Conservation (phyloP, 2,797 vertebrate species). For the Onychomys arenicola region DNA sequence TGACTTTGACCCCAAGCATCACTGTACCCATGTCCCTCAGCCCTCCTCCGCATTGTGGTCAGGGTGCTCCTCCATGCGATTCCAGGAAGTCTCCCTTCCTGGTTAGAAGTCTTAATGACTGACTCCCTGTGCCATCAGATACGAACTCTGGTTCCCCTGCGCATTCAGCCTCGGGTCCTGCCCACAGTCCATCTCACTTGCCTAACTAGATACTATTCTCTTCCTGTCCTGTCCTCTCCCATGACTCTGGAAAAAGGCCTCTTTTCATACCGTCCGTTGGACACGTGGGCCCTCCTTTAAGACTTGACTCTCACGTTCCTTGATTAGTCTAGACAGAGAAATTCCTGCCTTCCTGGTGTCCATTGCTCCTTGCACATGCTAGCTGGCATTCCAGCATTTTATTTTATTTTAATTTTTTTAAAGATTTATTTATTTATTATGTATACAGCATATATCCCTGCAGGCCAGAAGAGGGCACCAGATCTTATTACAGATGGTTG, state of each 20-base stretch:
- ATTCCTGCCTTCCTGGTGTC: not conserved
- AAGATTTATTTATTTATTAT: too few species aligned
- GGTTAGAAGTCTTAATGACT: not conserved
- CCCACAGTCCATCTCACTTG: not conserved
- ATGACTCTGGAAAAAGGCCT: constrained; percentile 11
- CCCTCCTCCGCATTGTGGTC: not conserved
- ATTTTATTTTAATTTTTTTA: too few species aligned
- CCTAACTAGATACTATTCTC: not conserved
- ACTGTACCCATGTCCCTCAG: not conserved
- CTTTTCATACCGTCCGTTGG: not conserved
- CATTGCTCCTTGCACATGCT: not conserved
- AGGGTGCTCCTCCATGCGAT: not conserved
- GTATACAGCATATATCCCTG: too few species aligned
- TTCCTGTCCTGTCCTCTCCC: not conserved
- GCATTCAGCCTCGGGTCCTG: not conserved
- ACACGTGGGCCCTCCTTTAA: not conserved
- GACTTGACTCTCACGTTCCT: not conserved
- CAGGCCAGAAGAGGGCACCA: too few species aligned
- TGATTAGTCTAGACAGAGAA: not conserved
- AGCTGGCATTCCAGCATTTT: not conserved
- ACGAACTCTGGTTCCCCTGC: not conserved
- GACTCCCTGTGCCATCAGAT: not conserved
- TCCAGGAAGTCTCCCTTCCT: not conserved
- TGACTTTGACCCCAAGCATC: not conserved
- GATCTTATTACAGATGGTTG: too few species aligned